Conservation (phyloP, 2,113 vertebrate genomes). For the Lates calcarifer region DNA sequence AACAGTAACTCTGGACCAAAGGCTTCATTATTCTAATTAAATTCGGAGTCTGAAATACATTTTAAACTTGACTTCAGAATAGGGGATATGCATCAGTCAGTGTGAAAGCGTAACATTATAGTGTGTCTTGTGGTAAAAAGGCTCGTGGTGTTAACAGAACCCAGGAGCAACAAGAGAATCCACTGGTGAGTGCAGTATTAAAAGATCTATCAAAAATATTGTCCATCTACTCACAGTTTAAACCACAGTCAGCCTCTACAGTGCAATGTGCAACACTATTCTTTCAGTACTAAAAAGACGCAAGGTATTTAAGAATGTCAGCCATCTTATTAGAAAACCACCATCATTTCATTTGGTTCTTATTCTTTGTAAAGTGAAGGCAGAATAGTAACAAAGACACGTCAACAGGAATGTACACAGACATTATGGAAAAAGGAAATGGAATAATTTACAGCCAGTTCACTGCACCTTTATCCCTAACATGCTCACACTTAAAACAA, state of each 20-base stretch:
- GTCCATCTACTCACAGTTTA: background rate
- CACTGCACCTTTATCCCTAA: background rate
- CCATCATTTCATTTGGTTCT: background rate
- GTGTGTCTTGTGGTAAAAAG: background rate
- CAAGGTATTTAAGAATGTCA: background rate
- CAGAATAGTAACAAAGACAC: background rate
- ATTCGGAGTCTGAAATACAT: conserved; percentile 66
- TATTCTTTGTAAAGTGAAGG: background rate
- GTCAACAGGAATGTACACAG: background rate
- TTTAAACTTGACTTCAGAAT: conserved; percentile 47
- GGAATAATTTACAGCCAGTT: background rate
- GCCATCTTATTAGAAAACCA: background rate
- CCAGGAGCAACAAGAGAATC: conserved; percentile 9
- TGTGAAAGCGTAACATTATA: conserved; percentile 14
- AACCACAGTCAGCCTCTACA: background rate
- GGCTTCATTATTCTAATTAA: conserved; percentile 70
- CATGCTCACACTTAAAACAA: background rate
- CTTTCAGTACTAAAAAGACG: background rate
- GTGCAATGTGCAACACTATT: background rate
- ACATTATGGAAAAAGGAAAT: background rate
- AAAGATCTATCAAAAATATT: conserved; percentile 3
- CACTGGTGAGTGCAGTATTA: background rate
- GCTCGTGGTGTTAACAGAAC: conserved; percentile 5
- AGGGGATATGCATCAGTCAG: conserved; percentile 30
- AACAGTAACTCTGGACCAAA: conserved; percentile 62